Evolutionary conservation across 2,113 vertebrate species (phyloP).

Genomic region (Australoheros scitulus): DNA sequence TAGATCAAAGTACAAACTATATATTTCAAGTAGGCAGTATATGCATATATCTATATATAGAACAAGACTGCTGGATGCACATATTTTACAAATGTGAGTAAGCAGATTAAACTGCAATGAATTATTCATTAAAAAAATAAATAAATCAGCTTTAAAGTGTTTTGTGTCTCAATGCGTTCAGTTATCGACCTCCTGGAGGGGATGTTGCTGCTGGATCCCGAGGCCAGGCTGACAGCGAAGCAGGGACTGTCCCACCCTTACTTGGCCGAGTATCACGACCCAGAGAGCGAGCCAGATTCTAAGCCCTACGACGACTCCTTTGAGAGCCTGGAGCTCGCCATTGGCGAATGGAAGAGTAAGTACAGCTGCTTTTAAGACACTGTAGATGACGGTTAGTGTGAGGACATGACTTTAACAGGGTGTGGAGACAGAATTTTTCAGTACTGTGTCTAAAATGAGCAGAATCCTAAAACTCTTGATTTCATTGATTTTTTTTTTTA

Average conservation of each 20-base stretch:
- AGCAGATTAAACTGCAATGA: not conserved
- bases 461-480: not conserved
- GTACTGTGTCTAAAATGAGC: not conserved
- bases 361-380: not conserved
- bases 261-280: slow-evolving; percentile 80
- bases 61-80: not conserved
- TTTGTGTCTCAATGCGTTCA: slow-evolving; percentile 29
- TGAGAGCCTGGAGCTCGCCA: slow-evolving; percentile 78
- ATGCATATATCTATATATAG: not conserved
- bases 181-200: slow-evolving; percentile 80
- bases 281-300: slow-evolving; percentile 77
- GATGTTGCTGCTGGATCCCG: slow-evolving; percentile 83
- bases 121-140: not conserved
- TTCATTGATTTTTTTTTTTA: not conserved
- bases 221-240: slow-evolving; percentile 76
- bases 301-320: slow-evolving; percentile 83
- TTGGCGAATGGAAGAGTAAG: slow-evolving; percentile 86
- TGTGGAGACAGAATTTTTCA: not conserved
- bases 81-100: not conserved
- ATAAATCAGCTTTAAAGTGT: not conserved
- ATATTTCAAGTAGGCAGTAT: not conserved
- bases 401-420: not conserved
- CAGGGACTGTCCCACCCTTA: slow-evolving; percentile 79
- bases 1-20: not conserved
- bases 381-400: not conserved